Evolutionary conservation across 2,113 vertebrate genomes (phyloP).

Genomic region (Rissa tridactyla): DNA sequence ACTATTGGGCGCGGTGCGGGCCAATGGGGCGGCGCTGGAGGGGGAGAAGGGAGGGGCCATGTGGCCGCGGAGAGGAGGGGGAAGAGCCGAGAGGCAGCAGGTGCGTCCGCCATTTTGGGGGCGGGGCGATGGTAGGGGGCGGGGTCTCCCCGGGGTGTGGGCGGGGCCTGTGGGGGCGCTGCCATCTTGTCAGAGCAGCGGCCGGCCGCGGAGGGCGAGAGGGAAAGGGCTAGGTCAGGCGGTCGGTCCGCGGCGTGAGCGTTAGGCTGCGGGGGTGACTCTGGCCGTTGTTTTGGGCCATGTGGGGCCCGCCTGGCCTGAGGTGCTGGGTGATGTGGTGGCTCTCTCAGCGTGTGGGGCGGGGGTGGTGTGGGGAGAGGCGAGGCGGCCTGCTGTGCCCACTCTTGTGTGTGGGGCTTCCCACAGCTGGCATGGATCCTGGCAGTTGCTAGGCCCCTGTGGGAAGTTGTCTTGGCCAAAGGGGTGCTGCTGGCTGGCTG

Average conservation of each 20-base stretch:
- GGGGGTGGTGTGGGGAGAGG: not conserved
- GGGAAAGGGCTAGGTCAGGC: rapidly evolving
- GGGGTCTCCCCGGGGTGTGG: not conserved
- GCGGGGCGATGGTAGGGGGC: not conserved
- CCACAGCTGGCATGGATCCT: rapidly evolving
- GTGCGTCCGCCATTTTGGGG: not conserved
- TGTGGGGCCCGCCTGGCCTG: too few relatives aligned
- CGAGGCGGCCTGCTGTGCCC: not conserved
- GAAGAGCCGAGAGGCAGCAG: not conserved
- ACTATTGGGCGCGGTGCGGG: not conserved
- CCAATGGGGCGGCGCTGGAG: not conserved
- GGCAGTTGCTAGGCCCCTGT: rapidly evolving
- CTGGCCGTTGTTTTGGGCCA: rapidly evolving
- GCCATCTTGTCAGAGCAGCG: rapidly evolving
- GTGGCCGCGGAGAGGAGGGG: not conserved
- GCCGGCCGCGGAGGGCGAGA: rapidly evolving
- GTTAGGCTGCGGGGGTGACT: rapidly evolving
- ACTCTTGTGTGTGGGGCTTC: not conserved
- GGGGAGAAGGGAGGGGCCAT: too few relatives aligned
- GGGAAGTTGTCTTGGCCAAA: not conserved
- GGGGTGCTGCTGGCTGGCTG: too few relatives aligned
- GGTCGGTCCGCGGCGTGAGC: rapidly evolving
- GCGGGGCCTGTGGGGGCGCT: rapidly evolving
- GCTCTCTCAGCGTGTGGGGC: rapidly evolving
- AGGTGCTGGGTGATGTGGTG: too few relatives aligned